Evolutionary conservation across 2,888 invertebrate genomes (phyloP).

Genomic region (Hirtodrosophila confusa): DNA sequence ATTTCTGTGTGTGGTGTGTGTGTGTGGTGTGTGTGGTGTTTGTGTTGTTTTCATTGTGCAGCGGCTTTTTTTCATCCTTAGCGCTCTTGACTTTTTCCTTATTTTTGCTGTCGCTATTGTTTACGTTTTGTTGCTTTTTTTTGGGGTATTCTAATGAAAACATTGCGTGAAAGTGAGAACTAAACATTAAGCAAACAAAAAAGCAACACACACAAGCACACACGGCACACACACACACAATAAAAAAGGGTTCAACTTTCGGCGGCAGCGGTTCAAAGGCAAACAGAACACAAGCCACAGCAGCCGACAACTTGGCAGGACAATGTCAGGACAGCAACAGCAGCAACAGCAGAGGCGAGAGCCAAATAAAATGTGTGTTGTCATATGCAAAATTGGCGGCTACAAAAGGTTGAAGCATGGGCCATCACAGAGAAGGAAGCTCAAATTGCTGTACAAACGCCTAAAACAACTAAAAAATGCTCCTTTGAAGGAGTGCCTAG

Average conservation of each 20-base stretch:
- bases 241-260: conserved; percentile 55
- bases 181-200: conserved; percentile 73
- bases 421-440: conserved; percentile 2
- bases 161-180: conserved; percentile 76
- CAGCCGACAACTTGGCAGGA: conserved; percentile 46
- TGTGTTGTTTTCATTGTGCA: conserved; percentile 23
- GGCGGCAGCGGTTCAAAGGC: conserved; percentile 46
- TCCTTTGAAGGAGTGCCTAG: too few species aligned
- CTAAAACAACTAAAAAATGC: conserved; percentile 3
- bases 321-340: conserved; percentile 31
- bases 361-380: conserved; percentile 55
- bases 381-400: conserved; percentile 61
- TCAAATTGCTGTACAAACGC: conserved; percentile 40
- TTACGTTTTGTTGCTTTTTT: conserved; percentile 25
- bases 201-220: conserved; percentile 24
- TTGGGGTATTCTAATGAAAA: conserved; percentile 66
- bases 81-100: conserved; percentile 36
- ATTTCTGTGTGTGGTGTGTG: conserved; percentile 11
- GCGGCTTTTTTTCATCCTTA: conserved; percentile 20
- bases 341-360: conserved; percentile 6
- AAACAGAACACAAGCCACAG: conserved; percentile 61
- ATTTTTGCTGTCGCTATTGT: conserved; percentile 32
- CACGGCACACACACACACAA: conserved; percentile 9
- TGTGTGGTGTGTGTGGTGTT: conserved; percentile 14
- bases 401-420: conserved; percentile 23